Conservation (phyloP, 2,797 vertebrate genomes). For the Macroramphosus scolopax region DNA sequence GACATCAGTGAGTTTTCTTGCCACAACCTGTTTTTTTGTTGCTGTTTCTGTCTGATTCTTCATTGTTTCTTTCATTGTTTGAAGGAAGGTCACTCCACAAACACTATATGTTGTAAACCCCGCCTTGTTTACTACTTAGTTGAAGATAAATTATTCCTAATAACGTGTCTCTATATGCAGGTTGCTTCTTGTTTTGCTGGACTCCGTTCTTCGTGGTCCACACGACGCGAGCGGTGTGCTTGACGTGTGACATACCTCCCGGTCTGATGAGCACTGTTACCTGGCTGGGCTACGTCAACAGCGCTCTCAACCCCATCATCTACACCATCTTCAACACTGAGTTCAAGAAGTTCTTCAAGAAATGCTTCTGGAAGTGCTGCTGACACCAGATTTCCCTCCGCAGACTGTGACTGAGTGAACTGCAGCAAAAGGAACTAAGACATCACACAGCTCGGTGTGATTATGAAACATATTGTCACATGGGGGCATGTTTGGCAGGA, state of each 20-base stretch:
- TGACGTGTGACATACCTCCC: conserved; percentile 80
- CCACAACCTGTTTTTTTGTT: no score
- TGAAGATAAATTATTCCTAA: no score
- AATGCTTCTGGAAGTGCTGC: conserved; percentile 79
- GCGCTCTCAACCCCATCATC: conserved; percentile 92
- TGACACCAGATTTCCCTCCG: conserved; percentile 23
- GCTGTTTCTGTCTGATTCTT: no score
- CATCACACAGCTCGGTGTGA: neutral
- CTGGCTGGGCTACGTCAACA: conserved; percentile 97
- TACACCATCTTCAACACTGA: conserved; percentile 93
- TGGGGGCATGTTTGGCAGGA: neutral
- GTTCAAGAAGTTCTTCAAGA: conserved; percentile 91
- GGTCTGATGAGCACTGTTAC: conserved; percentile 90
- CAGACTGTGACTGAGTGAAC: conserved; percentile 1
- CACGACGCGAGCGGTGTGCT: conserved; percentile 84
- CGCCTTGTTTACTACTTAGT: no score
- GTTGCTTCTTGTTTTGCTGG: conserved; percentile 95
- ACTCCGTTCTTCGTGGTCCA: conserved; percentile 96
- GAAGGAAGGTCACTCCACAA: no score
- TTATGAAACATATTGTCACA: neutral
- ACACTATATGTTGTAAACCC: no score
- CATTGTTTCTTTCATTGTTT: no score
- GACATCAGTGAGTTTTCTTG: no score
- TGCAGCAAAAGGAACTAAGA: neutral
- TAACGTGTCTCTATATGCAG: conserved; percentile 68